Base-by-base conservation (phyloP, 2,888 invertebrate genomes). In the Mantis religiosa region DNA sequence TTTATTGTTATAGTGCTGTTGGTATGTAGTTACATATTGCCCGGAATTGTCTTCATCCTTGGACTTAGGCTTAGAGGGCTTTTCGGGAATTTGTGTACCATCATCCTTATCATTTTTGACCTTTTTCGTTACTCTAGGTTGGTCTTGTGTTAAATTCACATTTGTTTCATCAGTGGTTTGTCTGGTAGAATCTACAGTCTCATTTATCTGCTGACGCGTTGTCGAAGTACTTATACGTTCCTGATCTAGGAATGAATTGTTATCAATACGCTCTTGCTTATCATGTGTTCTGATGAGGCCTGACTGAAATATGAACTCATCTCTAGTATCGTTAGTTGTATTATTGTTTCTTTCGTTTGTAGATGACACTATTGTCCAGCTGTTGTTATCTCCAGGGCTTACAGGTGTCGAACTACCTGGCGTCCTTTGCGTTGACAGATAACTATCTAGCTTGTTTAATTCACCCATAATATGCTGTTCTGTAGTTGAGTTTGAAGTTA, bases 401-500 rank as follows among this genome's bases (percentile, higher is more conserved):
- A 90, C 91, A 7, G 91, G 91, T 15, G 91, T 91, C 12, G 91
- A 91, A 14, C 86, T 88, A 34, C 83, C 83, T 41, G 87, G 84
- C 9, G 89, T 88, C 28, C 89, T 85, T 6, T 91, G 91, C 28
- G 91, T 91, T 0, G 91, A 91, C 12, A 92, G 89, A 89, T 91
- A 92, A 0, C 91, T 91, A 88, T 92, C 92, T 1, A 92, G 95
- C 94, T 93, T 95, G 95, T 84, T 96, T 95, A 92, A 95, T 95
- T 89, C 96, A 94, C 92, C 96, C 95, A 87, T 95, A 95, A 92
- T 95, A 94, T 91, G 95, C 94, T 88, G 95, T 94, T 94, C 89
- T 95, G 54, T 71, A 20, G 54, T 71, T 71, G 54, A 20, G 20
- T 25, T 71, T 71, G 54, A 71, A 8, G 54, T 15, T 15, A 25